These are phyloP conservation scores for Argyresthia goedartella DNA, from an alignment of 2,888 invertebrate species.

Conservation along the genomic window DNA sequence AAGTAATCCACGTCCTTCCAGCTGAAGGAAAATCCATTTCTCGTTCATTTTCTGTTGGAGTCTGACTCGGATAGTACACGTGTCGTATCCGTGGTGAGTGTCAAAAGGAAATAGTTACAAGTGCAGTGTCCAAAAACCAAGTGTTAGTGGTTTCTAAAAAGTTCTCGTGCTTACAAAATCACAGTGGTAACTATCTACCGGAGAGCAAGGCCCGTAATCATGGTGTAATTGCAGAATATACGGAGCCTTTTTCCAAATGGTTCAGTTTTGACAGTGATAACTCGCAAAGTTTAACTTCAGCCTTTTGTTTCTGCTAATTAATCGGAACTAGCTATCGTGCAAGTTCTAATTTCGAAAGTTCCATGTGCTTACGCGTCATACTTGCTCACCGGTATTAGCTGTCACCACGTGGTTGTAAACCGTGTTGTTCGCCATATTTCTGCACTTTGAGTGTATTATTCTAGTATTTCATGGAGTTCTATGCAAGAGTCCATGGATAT, in stretches of 20 bases:
- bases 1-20: conserved; percentile 51
- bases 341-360: conserved; percentile 10
- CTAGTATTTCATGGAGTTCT: background rate
- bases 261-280: background rate
- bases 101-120: conserved; percentile 41
- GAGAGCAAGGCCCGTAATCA: conserved; percentile 3
- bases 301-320: background rate
- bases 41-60: conserved; percentile 78
- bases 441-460: background rate
- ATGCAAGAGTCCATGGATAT: background rate
- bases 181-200: conserved; percentile 4
- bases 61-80: conserved; percentile 76
- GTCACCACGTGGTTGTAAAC: conserved; percentile 60
- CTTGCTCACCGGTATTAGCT: conserved; percentile 43
- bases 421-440: conserved; percentile 27
- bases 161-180: conserved; percentile 13
- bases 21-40: conserved; percentile 60
- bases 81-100: conserved; percentile 69
- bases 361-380: conserved; percentile 63
- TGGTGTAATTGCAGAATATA: conserved; percentile 15
- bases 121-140: conserved; percentile 47
- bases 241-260: background rate
- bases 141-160: conserved; percentile 10
- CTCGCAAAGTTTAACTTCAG: background rate
- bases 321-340: background rate